Base-by-base conservation (phyloP, 1,140 invertebrate genomes). In the Steinernema khuongi region DNA sequence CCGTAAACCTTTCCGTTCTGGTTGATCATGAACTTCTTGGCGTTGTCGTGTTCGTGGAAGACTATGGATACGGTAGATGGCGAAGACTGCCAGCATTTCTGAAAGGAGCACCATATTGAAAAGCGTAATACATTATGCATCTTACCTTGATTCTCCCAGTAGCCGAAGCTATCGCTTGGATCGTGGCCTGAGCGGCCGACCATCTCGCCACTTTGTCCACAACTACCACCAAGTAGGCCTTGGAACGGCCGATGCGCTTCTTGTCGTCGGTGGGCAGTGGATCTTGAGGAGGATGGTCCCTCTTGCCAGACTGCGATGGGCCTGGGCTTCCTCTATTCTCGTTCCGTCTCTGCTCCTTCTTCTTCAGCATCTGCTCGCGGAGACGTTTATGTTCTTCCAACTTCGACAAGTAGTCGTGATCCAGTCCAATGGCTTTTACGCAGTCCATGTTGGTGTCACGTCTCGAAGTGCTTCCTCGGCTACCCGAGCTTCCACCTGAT, bases 21-120 rank as follows among this genome's bases (percentile, higher is more conserved):
- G 22, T 60, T 60, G 7, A 60, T 60, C 50, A 60, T 60, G 26
- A 60, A 60, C 50, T 60, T 14, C 50, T 60, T 60, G 4, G 50
- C 50, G 50, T 60, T 60, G 11, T 60, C 50, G 50, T 60, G 50
- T 22, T 60, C 50, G 50, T 60, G 50, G 50, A 60, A 60, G 50
- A 60, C 50, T 14, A 60, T 26, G 14, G 50, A 60, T 26, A 60
- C 50, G 50, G 11, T 60, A 4, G 50, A 60, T 26, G 50, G 19
- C 14, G 11, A n/a, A 4, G 50, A 60, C 26, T 60, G 50, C 50
- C 50, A 60, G 50, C 50, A 60, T 60, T 60, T 60, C 50, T 60
- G 22, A 60, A 60, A 60, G 14, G 50, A 14, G 26, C 19, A 41
- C n/a, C n/a, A 11, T 41, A 11, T 11, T n/a, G n/a, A 41, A 7